These are phyloP conservation scores for Leuciscus waleckii DNA, from an alignment of 2,797 vertebrate genomes.

Conservation along the genomic window DNA sequence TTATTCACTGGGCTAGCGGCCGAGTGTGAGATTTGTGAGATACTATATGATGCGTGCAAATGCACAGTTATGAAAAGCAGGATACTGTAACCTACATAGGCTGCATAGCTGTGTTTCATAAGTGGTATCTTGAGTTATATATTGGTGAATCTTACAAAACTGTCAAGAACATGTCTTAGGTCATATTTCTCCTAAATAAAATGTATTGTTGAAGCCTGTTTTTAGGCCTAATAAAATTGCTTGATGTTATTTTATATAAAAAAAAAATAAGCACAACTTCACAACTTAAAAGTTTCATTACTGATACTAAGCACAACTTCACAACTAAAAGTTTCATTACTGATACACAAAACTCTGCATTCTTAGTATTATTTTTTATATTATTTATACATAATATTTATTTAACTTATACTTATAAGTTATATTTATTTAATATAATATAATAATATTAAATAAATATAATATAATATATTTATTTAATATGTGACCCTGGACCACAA, in stretches of 20 bases:
- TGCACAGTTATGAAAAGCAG: slow-evolving; percentile 25
- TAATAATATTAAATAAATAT: no score
- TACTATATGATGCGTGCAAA: slow-evolving; percentile 3
- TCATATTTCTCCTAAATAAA: neutral
- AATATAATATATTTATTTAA: neutral
- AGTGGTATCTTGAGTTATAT: neutral
- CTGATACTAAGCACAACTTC: neutral
- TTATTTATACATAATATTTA: neutral
- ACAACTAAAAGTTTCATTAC: neutral
- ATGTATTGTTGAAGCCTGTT: no score
- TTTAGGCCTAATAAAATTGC: neutral
- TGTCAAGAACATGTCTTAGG: neutral
- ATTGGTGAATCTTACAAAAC: neutral
- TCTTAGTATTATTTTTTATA: neutral
- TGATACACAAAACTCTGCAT: neutral
- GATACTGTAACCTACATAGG: slow-evolving; percentile 4
- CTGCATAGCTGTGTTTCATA: neutral
- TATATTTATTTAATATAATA: no score
- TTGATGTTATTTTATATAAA: neutral
- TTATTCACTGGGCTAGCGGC: slow-evolving; percentile 13
- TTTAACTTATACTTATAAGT: neutral
- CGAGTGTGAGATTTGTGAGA: slow-evolving; percentile 13
- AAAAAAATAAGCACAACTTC: neutral
- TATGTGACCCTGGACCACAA: neutral
- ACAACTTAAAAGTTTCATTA: neutral